Percentiles rank a stretch among this genome's conserved stretches.
These are phyloP conservation scores for Pagetopsis macropterus DNA, from an alignment of 2,797 vertebrate genomes.

Conservation along the genomic window DNA sequence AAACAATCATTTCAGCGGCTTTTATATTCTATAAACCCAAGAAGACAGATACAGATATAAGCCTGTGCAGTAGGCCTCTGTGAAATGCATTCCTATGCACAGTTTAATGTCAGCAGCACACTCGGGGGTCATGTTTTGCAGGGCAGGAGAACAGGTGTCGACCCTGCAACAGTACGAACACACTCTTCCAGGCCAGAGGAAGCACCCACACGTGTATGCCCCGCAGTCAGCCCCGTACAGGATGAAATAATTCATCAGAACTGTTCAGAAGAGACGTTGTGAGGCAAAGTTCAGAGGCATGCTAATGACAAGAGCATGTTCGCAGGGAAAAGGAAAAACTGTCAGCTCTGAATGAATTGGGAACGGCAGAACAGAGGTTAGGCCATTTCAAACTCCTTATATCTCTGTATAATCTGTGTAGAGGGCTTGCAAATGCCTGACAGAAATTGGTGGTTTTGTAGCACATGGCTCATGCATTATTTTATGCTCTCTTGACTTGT, in stretches of 20 bases:
- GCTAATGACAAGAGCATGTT: constrained; percentile 83
- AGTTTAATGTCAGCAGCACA: constrained; percentile 72
- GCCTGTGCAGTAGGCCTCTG: constrained; percentile 28
- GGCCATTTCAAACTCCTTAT: constrained; percentile 60
- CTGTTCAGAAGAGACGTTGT: constrained; percentile 75
- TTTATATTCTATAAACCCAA: not conserved
- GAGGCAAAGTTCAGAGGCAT: constrained; percentile 81
- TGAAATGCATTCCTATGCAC: constrained; percentile 51
- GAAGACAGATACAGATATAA: constrained; percentile 26
- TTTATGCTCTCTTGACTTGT: constrained; percentile 32
- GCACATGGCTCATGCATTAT: constrained; percentile 49
- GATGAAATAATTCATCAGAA: constrained; percentile 81
- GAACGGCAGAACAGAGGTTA: constrained; percentile 66
- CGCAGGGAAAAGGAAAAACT: constrained; percentile 58
- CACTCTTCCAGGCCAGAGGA: constrained; percentile 75
- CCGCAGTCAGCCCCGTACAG: constrained; percentile 75
- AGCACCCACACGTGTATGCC: constrained; percentile 86
- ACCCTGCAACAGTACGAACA: constrained; percentile 77
- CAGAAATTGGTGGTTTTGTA: constrained; percentile 65
- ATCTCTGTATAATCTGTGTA: constrained; percentile 59
- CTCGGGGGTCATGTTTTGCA: constrained; percentile 69
- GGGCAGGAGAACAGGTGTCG: constrained; percentile 82
- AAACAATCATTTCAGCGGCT: not conserved
- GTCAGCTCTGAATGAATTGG: constrained; percentile 71
- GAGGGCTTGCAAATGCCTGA: constrained; percentile 59